Base-by-base conservation (phyloP, 2,888 invertebrate genomes). In the Perizoma flavofasciatum region DNA sequence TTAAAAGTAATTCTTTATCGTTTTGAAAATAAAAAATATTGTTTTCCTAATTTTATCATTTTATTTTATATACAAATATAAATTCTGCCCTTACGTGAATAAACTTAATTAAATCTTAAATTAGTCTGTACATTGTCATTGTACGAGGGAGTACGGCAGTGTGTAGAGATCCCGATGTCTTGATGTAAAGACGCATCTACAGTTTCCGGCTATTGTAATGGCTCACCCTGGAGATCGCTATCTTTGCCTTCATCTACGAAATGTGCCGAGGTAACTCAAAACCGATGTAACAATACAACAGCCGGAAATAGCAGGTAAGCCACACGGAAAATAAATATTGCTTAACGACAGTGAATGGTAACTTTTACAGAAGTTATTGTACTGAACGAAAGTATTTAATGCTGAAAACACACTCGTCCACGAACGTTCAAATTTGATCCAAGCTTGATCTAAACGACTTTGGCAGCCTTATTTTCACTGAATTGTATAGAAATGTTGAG, bases 51-150 rank as follows among this genome's bases (percentile, higher is more conserved):
- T 74, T 69, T 68, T 77, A 84, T 74, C 6, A 22, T 76, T 74
- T 83, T 82, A 79, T 86, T 86, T 86, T 89, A 89, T 88, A 87
- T 90, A 90, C 89, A 91, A 89, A 84, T 88, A 89, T 71, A 87
- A 88, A 86, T 81, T 81, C 72, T 79, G 85, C 82, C 83, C 85
- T 83, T 86, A 87, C 67, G 81, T 82, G 79, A 79, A 78, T 86
- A 84, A 81, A 82, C 83, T 85, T 88, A 89, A 76, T 82, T 86
- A 80, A 81, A 72, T 73, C 88, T 89, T 89, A 89, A 80, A 80
- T 79, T 79, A 81, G 69, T 81, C 81, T 88, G 86, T 87, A 89
- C 83, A 81, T 70, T 70, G 70, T 74, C 46, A 66, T 76, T 85
- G 88, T 89, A 87, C 84, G 79, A 77, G 73, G 70, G 78, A 75